These are phyloP conservation scores for Lycocorax pyrrhopterus DNA, from an alignment of 2,113 vertebrate species.

Conservation along the genomic window DNA sequence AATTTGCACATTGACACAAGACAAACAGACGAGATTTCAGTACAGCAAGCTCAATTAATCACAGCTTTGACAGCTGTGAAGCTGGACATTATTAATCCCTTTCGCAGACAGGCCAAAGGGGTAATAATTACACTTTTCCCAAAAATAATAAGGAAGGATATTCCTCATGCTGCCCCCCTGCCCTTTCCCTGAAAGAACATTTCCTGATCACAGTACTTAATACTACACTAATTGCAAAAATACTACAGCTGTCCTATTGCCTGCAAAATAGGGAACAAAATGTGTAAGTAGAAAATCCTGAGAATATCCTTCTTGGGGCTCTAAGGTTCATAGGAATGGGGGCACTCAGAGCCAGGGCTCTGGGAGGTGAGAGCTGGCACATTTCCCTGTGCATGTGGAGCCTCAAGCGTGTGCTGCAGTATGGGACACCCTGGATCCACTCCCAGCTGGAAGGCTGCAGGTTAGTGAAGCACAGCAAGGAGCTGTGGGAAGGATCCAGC, in stretches of 20 bases:
- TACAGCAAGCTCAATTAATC: conserved; percentile 60
- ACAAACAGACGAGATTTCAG: conserved; percentile 68
- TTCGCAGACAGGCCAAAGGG: background rate
- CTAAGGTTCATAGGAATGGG: background rate
- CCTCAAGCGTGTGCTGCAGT: background rate
- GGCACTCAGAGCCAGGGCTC: background rate
- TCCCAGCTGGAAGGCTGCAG: background rate
- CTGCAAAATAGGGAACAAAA: background rate
- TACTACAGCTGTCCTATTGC: background rate
- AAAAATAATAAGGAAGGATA: background rate
- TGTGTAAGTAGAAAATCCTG: background rate
- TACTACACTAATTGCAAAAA: background rate
- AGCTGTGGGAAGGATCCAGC: background rate
- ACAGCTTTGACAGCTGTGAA: conserved; percentile 57
- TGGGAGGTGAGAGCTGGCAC: background rate
- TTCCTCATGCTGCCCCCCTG: background rate
- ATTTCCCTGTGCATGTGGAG: background rate
- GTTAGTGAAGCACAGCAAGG: background rate
- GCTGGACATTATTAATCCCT: conserved; percentile 49
- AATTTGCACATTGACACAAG: conserved; percentile 63
- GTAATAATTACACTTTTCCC: conserved; percentile 31
- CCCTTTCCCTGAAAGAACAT: background rate
- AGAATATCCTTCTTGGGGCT: background rate
- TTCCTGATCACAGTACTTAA: background rate
- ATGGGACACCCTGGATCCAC: no score